Base-by-base conservation (phyloP, 2,113 vertebrate species). In the Capreolus pygargus region DNA sequence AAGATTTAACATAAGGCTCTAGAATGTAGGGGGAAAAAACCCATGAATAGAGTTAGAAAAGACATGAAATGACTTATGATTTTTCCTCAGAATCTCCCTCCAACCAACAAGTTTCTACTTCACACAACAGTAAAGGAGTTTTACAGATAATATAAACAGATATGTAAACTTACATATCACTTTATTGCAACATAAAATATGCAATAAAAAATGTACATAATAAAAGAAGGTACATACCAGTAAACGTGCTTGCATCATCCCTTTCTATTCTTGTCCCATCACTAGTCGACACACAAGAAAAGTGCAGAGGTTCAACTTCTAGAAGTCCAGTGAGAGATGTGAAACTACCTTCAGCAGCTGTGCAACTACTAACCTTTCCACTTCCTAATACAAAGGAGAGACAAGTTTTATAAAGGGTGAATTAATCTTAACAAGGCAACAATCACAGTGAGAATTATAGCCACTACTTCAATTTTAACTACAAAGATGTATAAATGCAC, bases 191-290 rank as follows among this genome's bases (percentile, higher is more conserved):
- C 2, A 61, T 23, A 89, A 97, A 89, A 21, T 60, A 81, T 76
- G 55, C 57, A 98, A 97, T 97, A 98, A 98, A 99, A 98, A 98
- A 96, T 39, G 23, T 91, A 88, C 82, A 76, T 88, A 99, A 97
- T 96, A 98, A 98, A 98, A 99, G 98, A 98, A 97, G 83, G 91
- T 98, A 98, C 99, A 99, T 99, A 99, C 99, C 99, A 98, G 99
- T 99, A 99, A 99, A 99, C 99, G 99, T 99, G 99, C 99, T 99
- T 99, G 99, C 99, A 98, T 99, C 99, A 97, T 99, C 99, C 98
- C 99, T 99, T 98, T 99, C 99, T 99, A 99, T 99, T 98, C 99
- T 99, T 88, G 99, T 99, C 96, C 99, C 99, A 97, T 99, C 99
- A 98, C 99, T 99, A 95, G 99, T 99, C 97, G 99, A 99, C 99